Evolutionary conservation across 2,888 invertebrate species (phyloP).

Genomic region (Dysmachus trigonus): DNA sequence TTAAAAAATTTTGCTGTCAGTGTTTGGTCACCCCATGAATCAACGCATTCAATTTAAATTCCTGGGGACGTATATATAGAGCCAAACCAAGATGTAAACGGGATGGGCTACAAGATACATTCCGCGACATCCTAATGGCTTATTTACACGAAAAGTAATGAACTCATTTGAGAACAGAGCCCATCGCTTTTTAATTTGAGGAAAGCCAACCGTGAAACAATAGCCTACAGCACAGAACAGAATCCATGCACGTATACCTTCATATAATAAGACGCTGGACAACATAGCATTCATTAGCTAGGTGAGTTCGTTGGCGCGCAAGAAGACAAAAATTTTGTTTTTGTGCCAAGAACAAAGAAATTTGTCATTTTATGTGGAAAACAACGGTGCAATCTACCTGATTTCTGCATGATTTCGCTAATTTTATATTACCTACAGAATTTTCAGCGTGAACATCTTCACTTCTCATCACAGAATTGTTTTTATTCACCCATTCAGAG

Average conservation of each 20-base stretch:
- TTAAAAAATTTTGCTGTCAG: background rate
- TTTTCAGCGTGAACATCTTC: background rate
- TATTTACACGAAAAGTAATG: slow-evolving; percentile 8
- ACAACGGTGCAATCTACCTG: background rate
- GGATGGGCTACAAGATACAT: background rate
- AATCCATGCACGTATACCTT: background rate
- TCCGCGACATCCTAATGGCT: background rate
- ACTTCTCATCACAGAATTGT: background rate
- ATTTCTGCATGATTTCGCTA: background rate
- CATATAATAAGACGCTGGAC: background rate
- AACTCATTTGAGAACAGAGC: background rate
- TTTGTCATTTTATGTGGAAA: background rate
- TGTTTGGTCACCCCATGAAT: background rate
- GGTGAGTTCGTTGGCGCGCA: background rate
- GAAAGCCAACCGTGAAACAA: background rate
- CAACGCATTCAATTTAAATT: background rate
- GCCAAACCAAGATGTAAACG: background rate
- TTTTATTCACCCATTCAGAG: background rate
- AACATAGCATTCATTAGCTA: background rate
- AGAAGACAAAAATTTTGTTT: background rate
- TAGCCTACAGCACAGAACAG: background rate
- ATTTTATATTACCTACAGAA: background rate
- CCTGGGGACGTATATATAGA: background rate
- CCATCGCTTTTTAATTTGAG: background rate
- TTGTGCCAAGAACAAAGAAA: background rate